Conservation (phyloP, 2,888 invertebrate genomes). For the Xestia xanthographa region DNA sequence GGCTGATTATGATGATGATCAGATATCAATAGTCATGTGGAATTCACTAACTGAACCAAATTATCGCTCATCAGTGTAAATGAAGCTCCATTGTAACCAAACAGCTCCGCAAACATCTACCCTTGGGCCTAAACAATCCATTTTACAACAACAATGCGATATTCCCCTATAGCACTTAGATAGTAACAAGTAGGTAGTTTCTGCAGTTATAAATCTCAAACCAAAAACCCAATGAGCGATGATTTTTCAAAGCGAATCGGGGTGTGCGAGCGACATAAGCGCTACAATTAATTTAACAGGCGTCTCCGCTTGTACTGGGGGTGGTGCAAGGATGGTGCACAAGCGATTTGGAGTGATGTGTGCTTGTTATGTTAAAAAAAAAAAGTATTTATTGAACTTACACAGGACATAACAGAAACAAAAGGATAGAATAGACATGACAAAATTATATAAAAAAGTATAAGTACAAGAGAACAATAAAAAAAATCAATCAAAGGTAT, state of each 20-base stretch:
- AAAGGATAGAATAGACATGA: too few relatives aligned
- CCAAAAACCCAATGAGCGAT: constrained; percentile 80
- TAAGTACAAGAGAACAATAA: too few relatives aligned
- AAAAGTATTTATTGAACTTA: too few relatives aligned
- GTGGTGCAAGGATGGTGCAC: constrained; percentile 12
- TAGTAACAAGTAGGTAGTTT: constrained; percentile 63
- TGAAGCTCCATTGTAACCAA: constrained; percentile 16
- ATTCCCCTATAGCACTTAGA: constrained; percentile 46
- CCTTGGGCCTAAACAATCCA: constrained; percentile 9
- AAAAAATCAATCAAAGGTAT: too few relatives aligned
- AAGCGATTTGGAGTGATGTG: constrained; percentile 16
- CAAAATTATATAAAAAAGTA: too few relatives aligned
- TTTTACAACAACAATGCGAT: constrained; percentile 38
- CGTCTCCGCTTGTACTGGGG: constrained; percentile 71
- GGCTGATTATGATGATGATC: too few relatives aligned
- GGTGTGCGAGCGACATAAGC: constrained; percentile 84
- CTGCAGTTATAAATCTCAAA: constrained; percentile 75
- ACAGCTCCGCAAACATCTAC: not conserved
- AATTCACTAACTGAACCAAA: not conserved
- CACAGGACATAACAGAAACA: too few relatives aligned
- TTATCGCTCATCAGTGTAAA: constrained; percentile 10
- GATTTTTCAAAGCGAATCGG: constrained; percentile 87
- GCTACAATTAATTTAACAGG: constrained; percentile 87
- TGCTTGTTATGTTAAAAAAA: not conserved
- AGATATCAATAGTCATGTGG: not conserved